Base-by-base conservation (phyloP, 2,113 vertebrate species). In the Perognathus longimembris region DNA sequence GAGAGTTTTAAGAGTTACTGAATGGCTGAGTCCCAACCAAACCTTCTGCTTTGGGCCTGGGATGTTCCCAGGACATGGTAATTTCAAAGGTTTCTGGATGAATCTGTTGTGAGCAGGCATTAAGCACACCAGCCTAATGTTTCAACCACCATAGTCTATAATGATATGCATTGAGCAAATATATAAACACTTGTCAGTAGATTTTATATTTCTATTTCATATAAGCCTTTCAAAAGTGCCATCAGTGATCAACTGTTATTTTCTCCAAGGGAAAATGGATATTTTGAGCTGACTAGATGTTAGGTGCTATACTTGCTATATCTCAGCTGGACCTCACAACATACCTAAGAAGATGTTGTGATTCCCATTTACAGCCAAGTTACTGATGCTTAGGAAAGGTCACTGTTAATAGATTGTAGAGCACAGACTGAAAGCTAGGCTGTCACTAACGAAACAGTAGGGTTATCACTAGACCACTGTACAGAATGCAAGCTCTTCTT, bases 181-280 rank as follows among this genome's bases (percentile, higher is more conserved):
- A 74, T 22, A 61, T 67, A 85, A 79, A 84, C 28, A 57, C 40
- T 38, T 70, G 61, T 77, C 3, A 14, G 34, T 86, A 74, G 57
- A 69, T 80, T 71, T 79, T 89, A 30, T 66, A 42, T 87, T 92
- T 93, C 54, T 22, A 84, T 89, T 78, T 78, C 63, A 75, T 84
- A 26, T 10, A 80, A 66, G 24, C 4, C 67, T 66, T 75, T 90
- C 8, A 50, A 12, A 2, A 89, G 24, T 70, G 40, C 9, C 40
- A 38, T 77, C 17, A 66, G 50, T 81, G 89, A 91, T 86, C 59
- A 84, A 89, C 38, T 83, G 38, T 70, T 32, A 85, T 86, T 82
- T 89, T 21, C 66, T 42, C 67, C 10, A 76, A 86, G 22, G 69
- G 36, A 70, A 89, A 87, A 88, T 69, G 21, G 14, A 6, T 92